These are phyloP conservation scores for Takifugu rubripes DNA, from an alignment of 2,797 vertebrate genomes.

Conservation along the genomic window DNA sequence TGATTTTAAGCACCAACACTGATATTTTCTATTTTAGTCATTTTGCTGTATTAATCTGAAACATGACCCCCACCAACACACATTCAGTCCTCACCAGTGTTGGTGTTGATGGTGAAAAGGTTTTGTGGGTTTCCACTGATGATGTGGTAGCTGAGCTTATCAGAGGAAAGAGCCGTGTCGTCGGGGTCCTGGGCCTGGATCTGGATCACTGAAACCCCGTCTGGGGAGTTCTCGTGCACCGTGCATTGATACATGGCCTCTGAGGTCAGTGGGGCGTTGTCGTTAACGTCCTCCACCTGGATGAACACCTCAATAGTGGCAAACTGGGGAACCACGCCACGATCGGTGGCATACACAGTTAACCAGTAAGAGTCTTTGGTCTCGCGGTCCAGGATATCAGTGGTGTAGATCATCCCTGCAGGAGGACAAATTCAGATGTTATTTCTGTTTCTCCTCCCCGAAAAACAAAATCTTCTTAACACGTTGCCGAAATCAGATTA, in stretches of 20 bases:
- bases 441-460: not conserved
- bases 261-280: conserved; percentile 91
- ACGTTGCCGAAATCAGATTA: too few relatives aligned
- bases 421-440: conserved; percentile 1
- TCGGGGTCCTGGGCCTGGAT: conserved; percentile 94
- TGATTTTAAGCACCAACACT: too few relatives aligned
- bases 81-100: conserved; percentile 81
- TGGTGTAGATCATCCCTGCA: conserved; percentile 90
- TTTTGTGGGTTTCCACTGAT: conserved; percentile 96
- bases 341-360: conserved; percentile 90
- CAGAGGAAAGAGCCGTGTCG: conserved; percentile 69
- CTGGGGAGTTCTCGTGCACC: conserved; percentile 87
- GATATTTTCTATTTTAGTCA: too few relatives aligned
- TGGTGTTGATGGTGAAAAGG: conserved; percentile 89
- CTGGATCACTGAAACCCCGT: conserved; percentile 90
- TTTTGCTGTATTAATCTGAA: too few relatives aligned
- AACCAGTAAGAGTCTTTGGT: conserved; percentile 95
- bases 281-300: conserved; percentile 92
- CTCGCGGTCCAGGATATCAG: conserved; percentile 89
- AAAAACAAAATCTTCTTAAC: not conserved
- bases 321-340: conserved; percentile 89
- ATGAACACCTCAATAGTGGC: conserved; percentile 88
- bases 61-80: not conserved
- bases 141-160: conserved; percentile 83
- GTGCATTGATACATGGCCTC: conserved; percentile 88